These are phyloP conservation scores for Trididemnum nubilum DNA, from an alignment of 23 tunicate species.

Conservation along the genomic window DNA sequence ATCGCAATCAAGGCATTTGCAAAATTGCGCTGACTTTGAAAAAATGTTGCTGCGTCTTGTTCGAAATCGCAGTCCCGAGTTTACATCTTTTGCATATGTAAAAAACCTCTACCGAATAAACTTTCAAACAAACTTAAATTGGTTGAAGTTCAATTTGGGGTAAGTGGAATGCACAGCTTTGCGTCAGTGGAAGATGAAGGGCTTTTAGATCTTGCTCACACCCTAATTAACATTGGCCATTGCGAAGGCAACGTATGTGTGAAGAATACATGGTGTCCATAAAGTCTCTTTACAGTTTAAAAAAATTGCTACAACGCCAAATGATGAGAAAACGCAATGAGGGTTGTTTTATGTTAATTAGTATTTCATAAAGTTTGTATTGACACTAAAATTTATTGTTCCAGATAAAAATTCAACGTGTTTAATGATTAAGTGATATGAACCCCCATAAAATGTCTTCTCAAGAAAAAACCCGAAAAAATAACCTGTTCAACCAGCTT, in stretches of 20 bases:
- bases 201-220: not conserved
- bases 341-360: too few species aligned
- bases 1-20: conserved; percentile 1
- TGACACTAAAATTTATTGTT: too few species aligned
- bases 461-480: not conserved
- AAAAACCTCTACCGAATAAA: not conserved
- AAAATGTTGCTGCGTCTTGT: not conserved
- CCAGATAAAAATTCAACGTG: too few species aligned
- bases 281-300: too few species aligned
- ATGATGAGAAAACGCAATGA: too few species aligned
- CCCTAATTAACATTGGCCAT: not conserved
- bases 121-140: not conserved
- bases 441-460: too few species aligned
- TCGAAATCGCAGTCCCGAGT: conserved; percentile 7
- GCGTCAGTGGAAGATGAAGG: conserved; percentile 1
- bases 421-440: too few species aligned
- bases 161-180: conserved; percentile 10
- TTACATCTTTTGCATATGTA: not conserved
- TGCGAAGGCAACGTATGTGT: conserved; percentile 1
- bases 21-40: not conserved
- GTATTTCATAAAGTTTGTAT: too few species aligned
- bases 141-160: conserved; percentile 1
- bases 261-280: not conserved
- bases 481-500: too few species aligned
- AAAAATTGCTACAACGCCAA: too few species aligned